Evolutionary conservation across 2,888 invertebrate genomes (phyloP), one percentile per base, ranked within the genome.

Genomic region (Physocephala rufipes): DNA sequence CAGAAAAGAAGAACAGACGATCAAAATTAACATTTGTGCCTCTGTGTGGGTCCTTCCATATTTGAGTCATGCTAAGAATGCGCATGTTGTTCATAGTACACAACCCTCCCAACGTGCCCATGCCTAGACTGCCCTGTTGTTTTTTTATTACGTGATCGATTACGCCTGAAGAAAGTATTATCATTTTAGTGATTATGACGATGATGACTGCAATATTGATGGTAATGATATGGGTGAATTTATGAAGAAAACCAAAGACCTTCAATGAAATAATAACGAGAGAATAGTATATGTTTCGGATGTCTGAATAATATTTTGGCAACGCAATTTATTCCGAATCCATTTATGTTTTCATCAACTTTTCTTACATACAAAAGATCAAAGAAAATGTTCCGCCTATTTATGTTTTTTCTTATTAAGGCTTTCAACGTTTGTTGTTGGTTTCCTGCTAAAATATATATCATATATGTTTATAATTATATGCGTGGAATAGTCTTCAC

Each of bases 21-120:
- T 82, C 81, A 82, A 81, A 81, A 82, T 80, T 81, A 79, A 79
- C 80, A 82, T 82, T 82, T 81, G 81, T 82, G 77, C 75, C 79
- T 76, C 74, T 49, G 43, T 59, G 28, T 2, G 51, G 53, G 51
- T 26, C 43, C 45, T 26, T 68, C 28, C 45, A 51, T 16, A 16
- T 49, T 58, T n/a, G 19, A 30, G 1, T n/a, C 47, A 28, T 53
- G 21, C 36, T 19, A 49, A 21, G 58, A 45, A 58, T 67, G 36
- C 26, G 59, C 49, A 55, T 65, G 55, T 64, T n/a, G n/a, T n/a
- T n/a, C n/a, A n/a, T n/a, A n/a, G n/a, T n/a, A n/a, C n/a, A n/a
- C n/a, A n/a, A n/a, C n/a, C n/a, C n/a, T n/a, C n/a, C n/a, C n/a
- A n/a, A n/a, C n/a, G n/a, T n/a, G n/a, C 51, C 53, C 43, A 28